Conservation (phyloP, 2,797 vertebrate species). For the Enteromius treurensis region DNA sequence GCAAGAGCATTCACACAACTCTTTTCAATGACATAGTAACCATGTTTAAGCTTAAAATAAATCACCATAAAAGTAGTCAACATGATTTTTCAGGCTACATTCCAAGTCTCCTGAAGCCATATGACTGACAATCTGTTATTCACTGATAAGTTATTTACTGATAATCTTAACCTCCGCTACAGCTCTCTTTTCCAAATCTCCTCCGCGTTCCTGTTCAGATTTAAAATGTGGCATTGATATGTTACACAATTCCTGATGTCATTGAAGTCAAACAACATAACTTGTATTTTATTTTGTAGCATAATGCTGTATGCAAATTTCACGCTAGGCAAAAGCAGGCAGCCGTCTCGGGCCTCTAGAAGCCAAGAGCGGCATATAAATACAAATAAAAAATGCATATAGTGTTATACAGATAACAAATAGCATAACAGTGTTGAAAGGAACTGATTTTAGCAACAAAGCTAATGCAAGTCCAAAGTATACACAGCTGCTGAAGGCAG, state of each 20-base stretch:
- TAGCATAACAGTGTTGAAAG: background rate
- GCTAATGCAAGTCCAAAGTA: no score
- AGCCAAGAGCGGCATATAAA: background rate
- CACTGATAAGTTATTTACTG: conserved; percentile 20
- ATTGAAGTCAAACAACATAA: background rate
- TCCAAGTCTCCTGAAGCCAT: background rate
- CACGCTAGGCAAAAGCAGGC: background rate
- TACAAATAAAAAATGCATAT: background rate
- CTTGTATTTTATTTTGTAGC: background rate
- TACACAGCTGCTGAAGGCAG: no score
- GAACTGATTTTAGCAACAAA: no score
- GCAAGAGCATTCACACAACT: background rate
- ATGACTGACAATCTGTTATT: background rate
- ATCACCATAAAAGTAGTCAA: background rate
- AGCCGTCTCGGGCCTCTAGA: background rate
- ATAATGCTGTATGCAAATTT: background rate
- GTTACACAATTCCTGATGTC: background rate
- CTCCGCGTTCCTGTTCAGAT: background rate
- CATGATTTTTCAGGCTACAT: background rate
- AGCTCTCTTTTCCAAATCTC: background rate
- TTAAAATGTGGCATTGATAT: background rate
- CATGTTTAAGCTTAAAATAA: background rate
- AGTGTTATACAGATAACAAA: background rate
- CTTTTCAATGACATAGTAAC: background rate
- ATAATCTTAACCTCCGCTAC: background rate